Conservation (phyloP, 2,888 invertebrate species). For the Odiellus spinosus region DNA sequence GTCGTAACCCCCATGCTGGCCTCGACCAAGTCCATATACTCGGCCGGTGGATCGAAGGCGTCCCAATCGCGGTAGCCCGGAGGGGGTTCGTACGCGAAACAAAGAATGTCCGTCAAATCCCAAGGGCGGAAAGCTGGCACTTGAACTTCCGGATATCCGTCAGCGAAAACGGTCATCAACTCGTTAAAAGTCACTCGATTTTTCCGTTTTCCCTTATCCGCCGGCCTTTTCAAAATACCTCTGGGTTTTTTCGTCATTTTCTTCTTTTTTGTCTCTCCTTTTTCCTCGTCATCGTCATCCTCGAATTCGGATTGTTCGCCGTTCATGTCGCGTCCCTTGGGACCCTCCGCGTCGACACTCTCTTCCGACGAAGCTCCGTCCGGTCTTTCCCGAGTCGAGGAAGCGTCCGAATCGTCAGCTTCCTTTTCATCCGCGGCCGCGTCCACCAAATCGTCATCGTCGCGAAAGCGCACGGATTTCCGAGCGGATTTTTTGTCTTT, state of each 20-base stretch:
- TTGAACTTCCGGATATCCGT: constrained; percentile 17
- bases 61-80: constrained; percentile 18
- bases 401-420: too few species aligned
- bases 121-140: constrained; percentile 16
- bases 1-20: neutral
- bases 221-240: neutral
- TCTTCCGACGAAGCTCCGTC: too few species aligned
- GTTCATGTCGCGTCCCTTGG: too few species aligned
- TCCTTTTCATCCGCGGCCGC: too few species aligned
- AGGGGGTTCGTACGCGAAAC: constrained; percentile 21
- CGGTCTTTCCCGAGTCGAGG: too few species aligned
- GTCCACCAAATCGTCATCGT: too few species aligned
- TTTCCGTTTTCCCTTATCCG: neutral
- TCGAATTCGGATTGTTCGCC: too few species aligned
- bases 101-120: constrained; percentile 15
- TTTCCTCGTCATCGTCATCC: too few species aligned
- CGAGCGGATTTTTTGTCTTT: too few species aligned
- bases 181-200: constrained; percentile 19
- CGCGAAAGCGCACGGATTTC: too few species aligned
- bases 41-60: constrained; percentile 20
- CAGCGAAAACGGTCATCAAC: constrained; percentile 19
- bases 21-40: constrained; percentile 15
- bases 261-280: too few species aligned
- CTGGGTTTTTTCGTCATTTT: neutral
- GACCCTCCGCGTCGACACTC: too few species aligned